These are phyloP conservation scores for Eira barbara DNA, from an alignment of 2,113 vertebrate species.

Conservation along the genomic window DNA sequence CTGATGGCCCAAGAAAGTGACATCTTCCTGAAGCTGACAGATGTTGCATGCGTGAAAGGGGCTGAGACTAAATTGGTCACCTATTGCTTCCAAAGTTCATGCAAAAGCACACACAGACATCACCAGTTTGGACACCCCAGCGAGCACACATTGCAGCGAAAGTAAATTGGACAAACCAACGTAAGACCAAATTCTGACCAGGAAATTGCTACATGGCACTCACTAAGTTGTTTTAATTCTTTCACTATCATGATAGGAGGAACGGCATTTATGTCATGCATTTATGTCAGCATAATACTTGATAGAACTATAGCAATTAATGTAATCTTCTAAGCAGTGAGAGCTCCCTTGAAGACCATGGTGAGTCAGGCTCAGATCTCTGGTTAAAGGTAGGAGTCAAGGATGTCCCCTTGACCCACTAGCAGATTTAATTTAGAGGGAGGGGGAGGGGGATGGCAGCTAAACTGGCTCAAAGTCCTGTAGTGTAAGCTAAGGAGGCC, in stretches of 20 bases:
- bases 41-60: not conserved
- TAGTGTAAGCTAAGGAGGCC: not conserved
- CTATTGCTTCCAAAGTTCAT: not conserved
- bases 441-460: not conserved
- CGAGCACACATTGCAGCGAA: not conserved
- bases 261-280: not conserved
- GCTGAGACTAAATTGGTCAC: not conserved
- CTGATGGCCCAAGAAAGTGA: not conserved
- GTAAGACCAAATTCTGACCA: not conserved
- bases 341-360: not conserved
- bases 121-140: not conserved
- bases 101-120: not conserved
- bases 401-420: not conserved
- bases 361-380: not conserved
- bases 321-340: not conserved
- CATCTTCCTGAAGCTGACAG: slow-evolving; percentile 9
- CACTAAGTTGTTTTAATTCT: not conserved
- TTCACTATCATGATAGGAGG: not conserved
- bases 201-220: not conserved
- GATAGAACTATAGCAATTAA: not conserved
- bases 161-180: not conserved
- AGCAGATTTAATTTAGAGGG: not conserved
- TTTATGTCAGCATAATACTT: not conserved
- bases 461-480: not conserved
- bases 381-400: not conserved